phyloP scores from a whole-genome alignment of 2,888 invertebrate species.

The Palloptera scutellata region DNA sequence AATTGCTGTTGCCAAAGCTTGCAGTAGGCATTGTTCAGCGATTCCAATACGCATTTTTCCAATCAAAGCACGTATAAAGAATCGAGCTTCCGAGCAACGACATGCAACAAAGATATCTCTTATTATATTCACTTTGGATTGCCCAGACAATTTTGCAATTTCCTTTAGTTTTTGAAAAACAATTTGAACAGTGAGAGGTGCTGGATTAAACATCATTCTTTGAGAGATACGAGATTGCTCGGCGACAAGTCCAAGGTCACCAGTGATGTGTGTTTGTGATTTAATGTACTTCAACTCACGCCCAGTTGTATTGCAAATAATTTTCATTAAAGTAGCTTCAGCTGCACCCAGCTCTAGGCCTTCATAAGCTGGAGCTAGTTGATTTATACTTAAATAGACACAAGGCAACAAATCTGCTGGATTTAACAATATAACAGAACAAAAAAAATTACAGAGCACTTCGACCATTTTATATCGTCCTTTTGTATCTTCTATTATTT shows the following conservation, averaged over 20 bases:
- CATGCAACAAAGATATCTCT: slow-evolving; percentile 93
- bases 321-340: slow-evolving; percentile 93
- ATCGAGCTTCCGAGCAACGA: slow-evolving; percentile 85
- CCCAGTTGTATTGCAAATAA: slow-evolving; percentile 89
- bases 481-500: slow-evolving; percentile 85
- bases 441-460: slow-evolving; percentile 88
- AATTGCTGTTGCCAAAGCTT: slow-evolving; percentile 88
- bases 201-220: slow-evolving; percentile 86
- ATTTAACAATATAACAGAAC: slow-evolving; percentile 87
- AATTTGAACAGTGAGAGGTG: slow-evolving; percentile 74
- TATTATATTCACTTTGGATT: slow-evolving; percentile 87
- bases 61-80: slow-evolving; percentile 85
- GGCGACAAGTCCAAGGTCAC: slow-evolving; percentile 92
- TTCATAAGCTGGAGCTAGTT: slow-evolving; percentile 94
- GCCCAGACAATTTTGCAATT: slow-evolving; percentile 86
- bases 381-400: slow-evolving; percentile 94
- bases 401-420: slow-evolving; percentile 91
- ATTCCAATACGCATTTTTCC: slow-evolving; percentile 96
- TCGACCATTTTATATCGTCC: slow-evolving; percentile 91
- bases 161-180: slow-evolving; percentile 88
- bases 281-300: slow-evolving; percentile 85
- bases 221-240: slow-evolving; percentile 86
- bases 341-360: slow-evolving; percentile 93
- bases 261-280: slow-evolving; percentile 68
- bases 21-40: slow-evolving; percentile 94